phyloP scores from a whole-genome alignment of 2,797 vertebrate species.

The Hemitrygon akajei region DNA sequence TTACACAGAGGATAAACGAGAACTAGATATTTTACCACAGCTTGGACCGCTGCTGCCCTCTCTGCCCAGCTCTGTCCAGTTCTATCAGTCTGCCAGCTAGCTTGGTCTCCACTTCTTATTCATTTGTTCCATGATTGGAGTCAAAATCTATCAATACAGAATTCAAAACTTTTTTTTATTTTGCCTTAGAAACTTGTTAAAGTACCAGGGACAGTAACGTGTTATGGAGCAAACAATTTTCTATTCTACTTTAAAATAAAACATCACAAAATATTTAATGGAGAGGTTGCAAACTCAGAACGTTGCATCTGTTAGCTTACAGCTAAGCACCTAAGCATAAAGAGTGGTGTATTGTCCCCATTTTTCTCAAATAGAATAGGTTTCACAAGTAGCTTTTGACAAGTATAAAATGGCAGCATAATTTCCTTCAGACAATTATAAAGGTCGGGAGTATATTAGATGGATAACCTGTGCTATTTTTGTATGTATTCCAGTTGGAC shows the following conservation, averaged over 20 bases:
- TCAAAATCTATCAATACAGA: background rate
- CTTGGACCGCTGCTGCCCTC: background rate
- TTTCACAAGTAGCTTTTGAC: background rate
- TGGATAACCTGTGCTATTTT: background rate
- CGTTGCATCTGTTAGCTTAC: background rate
- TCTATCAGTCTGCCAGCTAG: background rate
- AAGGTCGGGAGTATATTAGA: background rate
- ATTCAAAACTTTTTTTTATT: background rate
- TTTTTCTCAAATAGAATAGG: background rate
- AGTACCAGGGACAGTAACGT: background rate
- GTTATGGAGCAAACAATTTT: background rate
- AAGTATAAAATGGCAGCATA: background rate
- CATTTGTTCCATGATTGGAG: background rate
- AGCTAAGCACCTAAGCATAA: background rate
- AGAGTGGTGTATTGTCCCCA: background rate
- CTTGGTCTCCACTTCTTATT: background rate
- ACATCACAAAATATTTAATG: background rate
- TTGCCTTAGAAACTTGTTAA: background rate
- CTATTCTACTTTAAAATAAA: background rate
- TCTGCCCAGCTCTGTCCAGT: background rate
- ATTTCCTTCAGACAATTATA: background rate
- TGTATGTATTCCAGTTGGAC: background rate
- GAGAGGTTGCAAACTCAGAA: background rate
- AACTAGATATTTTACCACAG: too few species aligned
- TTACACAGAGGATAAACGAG: too few species aligned